A percentile compares a stretch with the other conserved stretches of the same genome.
These are phyloP conservation scores for Zootoca vivipara DNA, from an alignment of 2,113 vertebrate species.

Conservation along the genomic window DNA sequence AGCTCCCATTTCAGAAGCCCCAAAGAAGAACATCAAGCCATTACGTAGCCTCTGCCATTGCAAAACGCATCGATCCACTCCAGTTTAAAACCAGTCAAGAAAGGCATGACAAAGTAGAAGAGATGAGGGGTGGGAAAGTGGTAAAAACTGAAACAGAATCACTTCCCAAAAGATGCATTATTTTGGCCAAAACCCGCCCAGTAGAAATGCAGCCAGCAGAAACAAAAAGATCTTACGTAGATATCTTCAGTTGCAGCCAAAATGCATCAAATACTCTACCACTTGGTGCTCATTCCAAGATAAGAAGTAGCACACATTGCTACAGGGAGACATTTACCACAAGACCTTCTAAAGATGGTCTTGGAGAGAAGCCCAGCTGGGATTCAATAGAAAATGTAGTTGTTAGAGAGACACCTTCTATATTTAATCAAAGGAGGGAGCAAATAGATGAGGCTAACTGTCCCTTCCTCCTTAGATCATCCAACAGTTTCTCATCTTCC, in stretches of 20 bases:
- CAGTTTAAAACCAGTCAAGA: slow-evolving; percentile 20
- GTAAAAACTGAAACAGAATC: slow-evolving; percentile 13
- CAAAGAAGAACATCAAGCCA: slow-evolving; percentile 91
- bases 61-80: slow-evolving; percentile 73
- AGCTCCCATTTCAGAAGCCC: slow-evolving; percentile 82
- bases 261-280: slow-evolving; percentile 32
- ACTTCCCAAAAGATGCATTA: slow-evolving; percentile 12
- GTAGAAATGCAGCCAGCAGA: slow-evolving; percentile 27
- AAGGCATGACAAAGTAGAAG: slow-evolving; percentile 3
- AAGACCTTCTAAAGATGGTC: slow-evolving; percentile 45
- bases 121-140: neutral
- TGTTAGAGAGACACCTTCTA: slow-evolving; percentile 28
- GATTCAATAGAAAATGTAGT: slow-evolving; percentile 40
- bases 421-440: slow-evolving; percentile 28
- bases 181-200: slow-evolving; percentile 28
- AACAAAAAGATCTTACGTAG: slow-evolving; percentile 29
- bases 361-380: slow-evolving; percentile 39
- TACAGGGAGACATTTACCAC: slow-evolving; percentile 31
- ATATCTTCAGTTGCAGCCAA: slow-evolving; percentile 36
- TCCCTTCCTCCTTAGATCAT: neutral
- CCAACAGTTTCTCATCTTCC: slow-evolving; percentile 5
- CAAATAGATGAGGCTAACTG: neutral
- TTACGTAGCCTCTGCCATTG: slow-evolving; percentile 90
- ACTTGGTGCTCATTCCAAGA: slow-evolving; percentile 19
- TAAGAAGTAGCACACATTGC: slow-evolving; percentile 20